A percentile compares a stretch with the other conserved stretches of the same genome.
These are phyloP conservation scores for Chesias legatella DNA, from an alignment of 2,888 invertebrate species.

Conservation along the genomic window DNA sequence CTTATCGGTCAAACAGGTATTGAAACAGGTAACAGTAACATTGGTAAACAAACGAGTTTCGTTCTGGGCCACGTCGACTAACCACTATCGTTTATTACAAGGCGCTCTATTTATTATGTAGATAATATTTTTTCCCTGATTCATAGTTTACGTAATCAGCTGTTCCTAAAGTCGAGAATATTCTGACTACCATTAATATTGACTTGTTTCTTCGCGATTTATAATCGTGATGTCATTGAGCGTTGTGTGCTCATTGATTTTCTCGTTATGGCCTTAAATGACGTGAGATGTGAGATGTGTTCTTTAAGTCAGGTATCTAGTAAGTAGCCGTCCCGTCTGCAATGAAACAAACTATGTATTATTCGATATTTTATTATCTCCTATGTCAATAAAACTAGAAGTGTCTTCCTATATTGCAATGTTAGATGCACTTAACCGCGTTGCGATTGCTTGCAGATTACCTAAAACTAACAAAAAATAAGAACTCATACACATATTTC, in stretches of 20 bases:
- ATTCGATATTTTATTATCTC: too few species aligned
- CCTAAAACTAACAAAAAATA: conserved; percentile 10
- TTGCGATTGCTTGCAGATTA: not conserved
- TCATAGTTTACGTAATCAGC: conserved; percentile 19
- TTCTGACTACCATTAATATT: conserved; percentile 16
- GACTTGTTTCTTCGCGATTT: conserved; percentile 19
- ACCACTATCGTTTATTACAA: conserved; percentile 3
- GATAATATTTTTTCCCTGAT: conserved; percentile 14
- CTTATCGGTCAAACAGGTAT: conserved; percentile 39
- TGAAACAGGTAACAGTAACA: conserved; percentile 9
- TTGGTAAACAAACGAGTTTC: conserved; percentile 19
- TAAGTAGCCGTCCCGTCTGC: too few species aligned
- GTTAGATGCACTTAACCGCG: too few species aligned
- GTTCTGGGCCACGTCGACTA: conserved; percentile 10
- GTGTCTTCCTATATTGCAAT: too few species aligned
- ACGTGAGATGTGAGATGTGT: conserved; percentile 9
- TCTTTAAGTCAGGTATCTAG: conserved; percentile 1
- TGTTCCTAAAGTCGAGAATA: conserved; percentile 24
- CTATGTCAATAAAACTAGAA: too few species aligned
- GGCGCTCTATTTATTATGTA: conserved; percentile 9
- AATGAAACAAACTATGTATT: too few species aligned
- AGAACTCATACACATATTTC: conserved; percentile 7
- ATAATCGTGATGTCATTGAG: conserved; percentile 25
- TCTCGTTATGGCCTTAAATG: conserved; percentile 25
- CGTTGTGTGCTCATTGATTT: conserved; percentile 20